phyloP scores from a whole-genome alignment of 2,113 vertebrate species.

The Rattus norvegicus region GRCr8 NC_086028.1:105443001-105443500 shows the following conservation, averaged over 20 bases:
- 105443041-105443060: fast-evolving
- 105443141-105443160: neutral
- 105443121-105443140: neutral
- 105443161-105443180: neutral
- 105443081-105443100: too few relatives aligned
- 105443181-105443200: neutral
- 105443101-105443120: neutral
- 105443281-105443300: too few relatives aligned
- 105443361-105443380: neutral
- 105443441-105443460: neutral
- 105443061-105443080: neutral
- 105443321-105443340: neutral
- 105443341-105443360: neutral
- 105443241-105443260: neutral
- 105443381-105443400: neutral
- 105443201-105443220: neutral
- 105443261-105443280: too few relatives aligned
- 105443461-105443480: neutral
- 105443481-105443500: neutral
- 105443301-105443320: too few relatives aligned
- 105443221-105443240: neutral
- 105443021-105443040: neutral
- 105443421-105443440: neutral
- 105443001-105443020: neutral
- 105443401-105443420: neutral